Evolutionary conservation across 2,797 vertebrate species (phyloP).

Genomic region (Danio tinwini): DNA sequence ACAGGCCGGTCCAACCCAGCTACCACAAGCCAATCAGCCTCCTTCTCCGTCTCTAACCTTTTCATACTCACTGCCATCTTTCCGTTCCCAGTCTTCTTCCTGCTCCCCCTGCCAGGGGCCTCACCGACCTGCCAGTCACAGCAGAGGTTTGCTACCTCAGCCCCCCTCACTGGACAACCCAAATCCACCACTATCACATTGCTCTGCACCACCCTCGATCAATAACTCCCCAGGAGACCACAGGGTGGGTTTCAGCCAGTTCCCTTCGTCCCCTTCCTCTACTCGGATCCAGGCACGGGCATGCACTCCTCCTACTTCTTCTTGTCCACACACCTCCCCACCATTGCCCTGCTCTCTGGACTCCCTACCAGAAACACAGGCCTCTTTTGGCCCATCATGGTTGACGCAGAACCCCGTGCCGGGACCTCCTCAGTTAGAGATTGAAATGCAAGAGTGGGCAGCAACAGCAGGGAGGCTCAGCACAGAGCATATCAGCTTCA

Average conservation of each 20-base stretch:
- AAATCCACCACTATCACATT: conserved; percentile 64
- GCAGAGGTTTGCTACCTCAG: conserved; percentile 63
- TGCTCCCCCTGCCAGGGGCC: conserved; percentile 71
- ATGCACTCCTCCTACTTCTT: conserved; percentile 22
- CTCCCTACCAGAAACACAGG: conserved; percentile 45
- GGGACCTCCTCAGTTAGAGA: conserved; percentile 62
- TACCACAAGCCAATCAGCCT: conserved; percentile 63
- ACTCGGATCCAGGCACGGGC: conserved; percentile 43
- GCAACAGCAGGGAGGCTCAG: conserved; percentile 61
- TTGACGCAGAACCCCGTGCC: conserved; percentile 50
- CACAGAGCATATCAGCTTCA: conserved; percentile 80
- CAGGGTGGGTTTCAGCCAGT: conserved; percentile 55
- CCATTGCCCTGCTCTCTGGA: conserved; percentile 56
- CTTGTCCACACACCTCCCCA: conserved; percentile 51
- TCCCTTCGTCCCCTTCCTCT: conserved; percentile 52
- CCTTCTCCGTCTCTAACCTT: conserved; percentile 74
- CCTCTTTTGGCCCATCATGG: conserved; percentile 36
- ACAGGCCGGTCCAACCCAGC: conserved; percentile 62
- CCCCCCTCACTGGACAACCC: conserved; percentile 68
- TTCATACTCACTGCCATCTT: conserved; percentile 72
- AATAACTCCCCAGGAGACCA: conserved; percentile 69
- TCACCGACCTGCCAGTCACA: conserved; percentile 63
- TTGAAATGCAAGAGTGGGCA: conserved; percentile 80
- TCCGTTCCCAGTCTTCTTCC: conserved; percentile 68
- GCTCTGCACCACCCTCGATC: conserved; percentile 75